Base-by-base conservation (phyloP, 35 echinoderm and acorn worm species). In the Holothuria glaberrima region DNA sequence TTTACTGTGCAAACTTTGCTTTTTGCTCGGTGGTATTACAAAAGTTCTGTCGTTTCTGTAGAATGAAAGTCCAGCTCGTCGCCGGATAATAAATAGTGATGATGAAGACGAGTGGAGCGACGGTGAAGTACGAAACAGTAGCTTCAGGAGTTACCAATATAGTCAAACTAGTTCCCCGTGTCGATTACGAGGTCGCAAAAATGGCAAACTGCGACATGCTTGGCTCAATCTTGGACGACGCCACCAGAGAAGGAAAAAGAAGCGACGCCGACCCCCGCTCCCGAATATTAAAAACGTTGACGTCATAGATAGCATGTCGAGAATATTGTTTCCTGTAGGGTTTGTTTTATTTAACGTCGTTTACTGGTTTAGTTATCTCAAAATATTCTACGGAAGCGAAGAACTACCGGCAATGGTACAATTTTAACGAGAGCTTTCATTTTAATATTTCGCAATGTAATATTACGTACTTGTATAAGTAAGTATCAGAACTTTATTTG, bases 321-420 rank as follows among this genome's bases (percentile, higher is more conserved):
- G 94, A 32, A 92, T 96, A 57, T 20, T 96, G n/a, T 96, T 96
- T 44, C 94, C 94, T 0, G 30, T 54, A 30, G 52, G 62, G 18
- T 96, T 96, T 80, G 35, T 93, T 14, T 34, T 96, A 54, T 96
- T 96, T 71, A 96, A 96, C 46, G 57, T 96, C 56, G 80, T 86
- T 31, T 96, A 96, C 73, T 96, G 94, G 94, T 81, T 86, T 22
- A 88, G 87, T 65, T 96, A 96, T 83, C 81, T 96, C 13, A 82
- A 70, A 70, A 38, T 87, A 35, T 65, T 87, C 9, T 87, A 61
- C 80, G 31, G 33, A 32, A 84, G 58, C 5, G 32, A 36, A 17
- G 16, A 27, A 25, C 57, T 84, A 10, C 46, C 52, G 25, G 80
- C 80, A 9, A 28, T 84, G 29, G 80, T 84, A 20, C 80, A 84